Evolutionary conservation across 2,888 invertebrate genomes (phyloP).

Genomic region (Lamellibrachia satsuma): DNA sequence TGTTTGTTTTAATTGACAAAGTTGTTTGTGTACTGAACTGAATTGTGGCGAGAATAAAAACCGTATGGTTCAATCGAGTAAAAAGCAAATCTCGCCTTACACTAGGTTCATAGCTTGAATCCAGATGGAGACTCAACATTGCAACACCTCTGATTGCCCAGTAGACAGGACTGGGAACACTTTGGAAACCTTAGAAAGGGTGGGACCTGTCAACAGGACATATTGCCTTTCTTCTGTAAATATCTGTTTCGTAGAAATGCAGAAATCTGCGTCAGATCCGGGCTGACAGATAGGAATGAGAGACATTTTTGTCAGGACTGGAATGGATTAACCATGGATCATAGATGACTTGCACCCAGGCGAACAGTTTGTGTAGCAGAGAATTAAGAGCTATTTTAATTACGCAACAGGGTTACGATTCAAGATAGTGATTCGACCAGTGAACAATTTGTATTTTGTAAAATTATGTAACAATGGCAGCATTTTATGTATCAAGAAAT

Average conservation of each 20-base stretch:
- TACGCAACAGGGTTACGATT: not conserved
- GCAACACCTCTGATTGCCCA: not conserved
- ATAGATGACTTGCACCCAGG: not conserved
- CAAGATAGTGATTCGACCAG: not conserved
- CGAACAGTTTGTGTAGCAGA: not conserved
- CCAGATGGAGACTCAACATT: not conserved
- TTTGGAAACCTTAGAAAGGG: not conserved
- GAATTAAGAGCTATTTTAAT: not conserved
- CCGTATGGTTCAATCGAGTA: not conserved
- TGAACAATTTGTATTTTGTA: not conserved
- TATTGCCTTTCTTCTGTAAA: constrained; percentile 3
- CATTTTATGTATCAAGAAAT: not conserved
- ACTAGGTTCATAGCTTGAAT: not conserved
- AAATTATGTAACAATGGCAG: not conserved
- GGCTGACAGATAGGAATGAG: not conserved
- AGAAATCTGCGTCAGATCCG: not conserved
- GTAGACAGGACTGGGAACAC: not conserved
- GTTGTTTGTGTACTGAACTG: not conserved
- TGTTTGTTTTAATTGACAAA: not conserved
- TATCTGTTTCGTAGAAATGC: constrained; percentile 10
- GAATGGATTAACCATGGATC: not conserved
- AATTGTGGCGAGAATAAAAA: not conserved
- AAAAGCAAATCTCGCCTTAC: not conserved
- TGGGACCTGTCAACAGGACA: not conserved
- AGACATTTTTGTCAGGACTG: not conserved